Evolutionary conservation across 2,888 invertebrate species (phyloP), one percentile per base, ranked within the genome.

Genomic region (Nematopogon swammerdamellus): DNA sequence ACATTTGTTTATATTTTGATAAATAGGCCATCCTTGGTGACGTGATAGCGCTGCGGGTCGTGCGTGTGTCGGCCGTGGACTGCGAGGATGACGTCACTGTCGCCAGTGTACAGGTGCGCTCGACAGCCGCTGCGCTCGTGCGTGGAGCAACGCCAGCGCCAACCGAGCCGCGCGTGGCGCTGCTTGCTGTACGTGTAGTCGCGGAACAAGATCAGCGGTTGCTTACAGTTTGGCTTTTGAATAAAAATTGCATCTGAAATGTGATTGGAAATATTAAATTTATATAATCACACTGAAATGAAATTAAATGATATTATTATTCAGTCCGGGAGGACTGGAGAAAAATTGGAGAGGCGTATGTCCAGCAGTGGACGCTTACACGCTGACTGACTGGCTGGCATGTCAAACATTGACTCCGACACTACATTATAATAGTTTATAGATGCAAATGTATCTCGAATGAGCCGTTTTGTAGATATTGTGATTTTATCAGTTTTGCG

Each of bases 71-170:
- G 3, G 17, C 19, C 42, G 14, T 3, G 6, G n/a, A 5, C 29
- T n/a, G 10, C 47, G 10, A 30, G n/a, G 10, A 50, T 46, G 19
- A 47, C 18, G 8, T 14, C 42, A 3, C 46, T 46, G n/a, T 47
- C 17, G 18, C 44, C 42, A 2, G 49, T 47, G 18, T 44, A 46
- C 2, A 50, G 2, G 16, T 18, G 19, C 10, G 50, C 50, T 14
- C 44, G 44, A 30, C 52, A 52, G 8, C 50, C 49, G 14, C 45
- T 48, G n/a, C 16, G 18, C 5, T 43, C 16, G 19, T 47, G 49
- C 11, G 52, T 51, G n/a, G 51, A 49, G 16, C 53, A 53, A 6
- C 43, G 19, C 53, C 53, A 53, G 5, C 51, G 43, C 11, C 3
- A 18, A 30, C 36, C 42, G n/a, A 10, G 3, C 3, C 10, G 6